Conservation (phyloP, 2,797 vertebrate genomes). For the Sciurus vulgaris region DNA sequence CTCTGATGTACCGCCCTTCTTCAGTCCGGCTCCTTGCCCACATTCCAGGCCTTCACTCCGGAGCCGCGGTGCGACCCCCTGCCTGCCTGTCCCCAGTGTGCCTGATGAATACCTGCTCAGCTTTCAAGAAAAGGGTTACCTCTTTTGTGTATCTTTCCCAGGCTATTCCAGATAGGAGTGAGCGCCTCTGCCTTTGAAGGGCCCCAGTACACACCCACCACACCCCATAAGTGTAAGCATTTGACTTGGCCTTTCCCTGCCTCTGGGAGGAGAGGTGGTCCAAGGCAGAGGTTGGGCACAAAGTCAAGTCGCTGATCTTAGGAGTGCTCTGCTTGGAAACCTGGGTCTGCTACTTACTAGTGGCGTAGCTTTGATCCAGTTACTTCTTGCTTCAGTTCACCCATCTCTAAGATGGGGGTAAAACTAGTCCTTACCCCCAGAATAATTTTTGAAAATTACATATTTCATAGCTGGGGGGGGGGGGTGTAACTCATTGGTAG, state of each 20-base stretch:
- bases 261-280: neutral
- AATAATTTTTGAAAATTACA: neutral
- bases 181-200: neutral
- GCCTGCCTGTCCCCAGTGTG: neutral
- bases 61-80: neutral
- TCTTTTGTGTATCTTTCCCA: no score
- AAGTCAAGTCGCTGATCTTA: neutral
- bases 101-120: neutral
- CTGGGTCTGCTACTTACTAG: neutral
- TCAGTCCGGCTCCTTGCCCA: accelerated
- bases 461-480: neutral
- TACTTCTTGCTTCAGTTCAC: neutral
- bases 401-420: neutral
- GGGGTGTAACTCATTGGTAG: neutral
- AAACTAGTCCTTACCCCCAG: neutral
- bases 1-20: neutral
- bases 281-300: accelerated
- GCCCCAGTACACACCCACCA: neutral
- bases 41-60: no score
- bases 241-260: no score
- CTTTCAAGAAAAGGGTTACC: neutral
- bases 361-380: neutral
- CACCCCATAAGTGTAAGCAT: neutral
- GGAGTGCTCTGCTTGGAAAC: neutral
- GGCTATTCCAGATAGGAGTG: no score